Base-by-base conservation (phyloP, 2,888 invertebrate species). In the Entomobrya proxima region DNA sequence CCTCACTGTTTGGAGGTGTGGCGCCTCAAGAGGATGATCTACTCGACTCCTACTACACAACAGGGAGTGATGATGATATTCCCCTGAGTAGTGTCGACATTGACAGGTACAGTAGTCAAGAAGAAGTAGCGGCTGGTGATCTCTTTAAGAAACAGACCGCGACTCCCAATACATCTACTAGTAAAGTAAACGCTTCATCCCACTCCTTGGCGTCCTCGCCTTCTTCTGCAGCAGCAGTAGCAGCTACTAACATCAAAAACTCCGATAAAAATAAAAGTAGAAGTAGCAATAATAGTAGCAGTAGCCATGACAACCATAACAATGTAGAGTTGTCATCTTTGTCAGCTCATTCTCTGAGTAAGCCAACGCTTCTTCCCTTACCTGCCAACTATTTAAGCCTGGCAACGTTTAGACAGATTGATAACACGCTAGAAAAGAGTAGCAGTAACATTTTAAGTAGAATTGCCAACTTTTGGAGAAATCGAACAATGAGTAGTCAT, bases 81-180 rank as follows among this genome's bases (percentile, higher is more conserved):
- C 21, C 55, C 2, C 2, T 15, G 67, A 85, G 72, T 35, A 75
- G 79, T 79, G 24, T 85, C 74, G 85, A 85, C 85, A 55, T 58
- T 69, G 80, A 85, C 61, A 85, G 85, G 85, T 85, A 85, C 76
- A 78, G 40, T 61, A 85, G 77, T 52, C 69, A 84, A 67, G 75
- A 85, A 35, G 58, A 69, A 35, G 30, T 11, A 7, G 0, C 32
- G 32, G 21, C 2, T 35, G 27, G 69, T 78, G 85, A 85, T 80
- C 85, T 85, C 76, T 76, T 52, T 80, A 58, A 44, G 85, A 85
- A 85, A 80, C 85, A 85, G 85, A 85, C 40, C 85, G 85, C 69
- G 58, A 80, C 85, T 55, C 15, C 44, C n/a, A n/a, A n/a, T 30
- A 35, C 37, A 72, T 40, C 40, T n/a, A 27, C 32, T 32, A 44